Evolutionary conservation across 2,888 invertebrate species (phyloP).

Genomic region (Thysanoteuthis rhombus): DNA sequence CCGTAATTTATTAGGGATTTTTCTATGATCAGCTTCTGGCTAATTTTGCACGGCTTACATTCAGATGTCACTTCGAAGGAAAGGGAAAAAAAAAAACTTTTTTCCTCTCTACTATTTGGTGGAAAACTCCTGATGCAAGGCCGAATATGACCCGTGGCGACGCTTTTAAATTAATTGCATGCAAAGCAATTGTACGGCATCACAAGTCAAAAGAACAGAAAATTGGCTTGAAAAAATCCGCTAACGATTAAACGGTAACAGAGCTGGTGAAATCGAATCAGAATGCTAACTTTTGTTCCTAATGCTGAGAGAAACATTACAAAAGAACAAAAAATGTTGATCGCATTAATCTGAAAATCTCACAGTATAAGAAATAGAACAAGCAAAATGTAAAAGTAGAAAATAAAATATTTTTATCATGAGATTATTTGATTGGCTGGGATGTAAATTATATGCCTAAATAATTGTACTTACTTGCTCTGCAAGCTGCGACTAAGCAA

Average conservation of each 20-base stretch:
- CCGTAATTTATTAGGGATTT: neutral
- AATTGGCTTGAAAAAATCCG: neutral
- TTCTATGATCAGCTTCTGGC: neutral
- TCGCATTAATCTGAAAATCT: neutral
- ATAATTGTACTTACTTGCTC: neutral
- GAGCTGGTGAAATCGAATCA: neutral
- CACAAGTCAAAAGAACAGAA: neutral
- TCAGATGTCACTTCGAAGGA: neutral
- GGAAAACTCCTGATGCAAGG: neutral
- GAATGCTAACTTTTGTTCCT: neutral
- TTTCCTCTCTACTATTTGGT: neutral
- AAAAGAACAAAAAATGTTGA: neutral
- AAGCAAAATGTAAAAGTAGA: too few species aligned
- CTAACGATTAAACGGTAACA: neutral
- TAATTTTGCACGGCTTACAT: neutral
- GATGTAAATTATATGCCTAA: neutral
- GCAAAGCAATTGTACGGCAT: neutral
- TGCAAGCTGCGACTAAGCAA: too few species aligned
- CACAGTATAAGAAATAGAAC: neutral
- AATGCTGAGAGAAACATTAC: neutral
- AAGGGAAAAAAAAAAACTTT: too few species aligned
- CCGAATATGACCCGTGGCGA: neutral
- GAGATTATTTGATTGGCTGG: neutral
- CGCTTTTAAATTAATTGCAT: neutral
- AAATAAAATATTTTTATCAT: neutral